Evolutionary conservation across 2,888 invertebrate genomes (phyloP), one percentile per base, ranked within the genome.

Genomic region (Drosophila vallismaia): DNA sequence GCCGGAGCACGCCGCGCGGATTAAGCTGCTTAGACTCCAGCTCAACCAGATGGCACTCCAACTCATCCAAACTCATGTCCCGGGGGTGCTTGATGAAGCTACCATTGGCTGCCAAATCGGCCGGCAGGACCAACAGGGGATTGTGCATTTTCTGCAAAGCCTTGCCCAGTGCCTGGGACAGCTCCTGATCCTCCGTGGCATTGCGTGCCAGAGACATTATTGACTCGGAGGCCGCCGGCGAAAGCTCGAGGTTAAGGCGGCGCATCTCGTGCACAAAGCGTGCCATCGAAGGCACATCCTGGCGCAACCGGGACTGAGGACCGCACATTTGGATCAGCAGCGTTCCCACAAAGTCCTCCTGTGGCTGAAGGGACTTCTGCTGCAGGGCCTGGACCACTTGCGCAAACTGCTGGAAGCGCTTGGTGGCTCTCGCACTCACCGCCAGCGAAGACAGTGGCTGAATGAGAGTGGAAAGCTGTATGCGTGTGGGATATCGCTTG

Each of bases 11-110:
- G 0, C 95, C 95, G 4, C 95, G 92, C 0, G 94, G 93, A 91
- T 95, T 94, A 93, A 95, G 93, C 24, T 93, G 92, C 79, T 95
- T 95, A 33, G 93, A 92, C 86, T 94, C 93, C n/a, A 96, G 88
- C 79, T 95, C 95, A 4, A 92, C 89, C 0, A 95, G 90, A 86
- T 95, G 95, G 1, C 93, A 93, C 74, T 94, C 94, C 1, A 96
- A 89, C 51, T 94, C 92, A 24, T 93, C 93, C 4, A 93, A 88
- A 67, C 92, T 93, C 95, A 95, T 95, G 58, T 94, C 92, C 80
- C 93, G 93, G 3, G 93, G 94, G 88, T 93, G 93, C 24, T 91
- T 91, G 46, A 94, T 92, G 48, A 92, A 92, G 0, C 86, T 64
- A 3, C 63, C 80, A n/a, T 36, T 53, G 3, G 59, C 12, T 7